Evolutionary conservation across 2,113 vertebrate species (phyloP), one percentile per base, ranked within the genome.

Genomic region (Lipotes vexillifer): DNA sequence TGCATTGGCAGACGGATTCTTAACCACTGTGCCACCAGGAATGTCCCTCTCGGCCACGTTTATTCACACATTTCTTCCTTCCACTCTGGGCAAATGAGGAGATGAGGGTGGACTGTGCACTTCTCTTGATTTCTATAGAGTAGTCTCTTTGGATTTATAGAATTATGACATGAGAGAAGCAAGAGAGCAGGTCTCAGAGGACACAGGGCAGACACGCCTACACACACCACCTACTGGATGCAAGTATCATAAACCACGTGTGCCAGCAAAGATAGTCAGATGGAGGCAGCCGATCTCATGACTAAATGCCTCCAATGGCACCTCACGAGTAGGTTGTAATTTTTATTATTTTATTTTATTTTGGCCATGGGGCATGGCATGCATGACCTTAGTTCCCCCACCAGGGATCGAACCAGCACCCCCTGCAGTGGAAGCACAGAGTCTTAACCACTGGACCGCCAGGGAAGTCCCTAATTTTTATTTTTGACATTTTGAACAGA

Each of bases 61-160:
- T 65, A 94, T 85, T 93, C 36, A 72, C 82, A 68, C 68, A 23
- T 74, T 65, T 49, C 72, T 57, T 38, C 57, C 80, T 95, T 63
- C 71, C n/a, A 23, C 27, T 84, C 69, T 17, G 21, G 21, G 6
- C 36, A 31, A n/a, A 23, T 3, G 61, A 82, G 25, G 52, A 36
- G 63, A 27, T 36, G n/a, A 77, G 12, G 33, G 33, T 7, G 12
- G 31, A 8, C 27, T 29, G 14, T 17, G 15, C 0, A 12, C 41
- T 69, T 36, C 55, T 82, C 71, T 52, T 46, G 31, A 57, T 4
- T 27, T 46, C 38, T 33, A 3, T 1, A 57, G 31, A 52, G 44
- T 2, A 74, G 44, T 46, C 66, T 88, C 77, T 88, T 57, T 81
- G 68, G 25, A 68, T 46, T 90, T 46, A 31, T 25, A 72, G 44